Conservation (phyloP, 2,797 vertebrate species). For the Mastacembelus armatus region DNA sequence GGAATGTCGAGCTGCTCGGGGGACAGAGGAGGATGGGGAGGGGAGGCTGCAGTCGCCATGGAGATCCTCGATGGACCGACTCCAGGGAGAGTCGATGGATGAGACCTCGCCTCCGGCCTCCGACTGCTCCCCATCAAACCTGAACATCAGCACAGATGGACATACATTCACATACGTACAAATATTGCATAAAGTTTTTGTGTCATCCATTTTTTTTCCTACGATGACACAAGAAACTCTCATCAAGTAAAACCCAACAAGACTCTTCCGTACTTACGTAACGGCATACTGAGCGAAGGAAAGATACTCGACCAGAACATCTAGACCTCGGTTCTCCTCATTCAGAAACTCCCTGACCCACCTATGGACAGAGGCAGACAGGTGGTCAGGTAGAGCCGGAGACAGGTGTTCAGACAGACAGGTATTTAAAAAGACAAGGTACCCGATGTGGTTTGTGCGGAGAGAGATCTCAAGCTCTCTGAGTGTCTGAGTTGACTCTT, state of each 20-base stretch:
- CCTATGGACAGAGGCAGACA: slow-evolving; percentile 71
- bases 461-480: slow-evolving; percentile 98
- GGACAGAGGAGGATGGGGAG: slow-evolving; percentile 87
- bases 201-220: too few species aligned
- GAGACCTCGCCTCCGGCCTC: slow-evolving; percentile 88
- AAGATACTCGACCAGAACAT: slow-evolving; percentile 95
- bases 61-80: slow-evolving; percentile 95
- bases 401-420: neutral
- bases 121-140: slow-evolving; percentile 92
- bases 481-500: slow-evolving; percentile 96
- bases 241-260: too few species aligned
- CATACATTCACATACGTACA: neutral
- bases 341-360: slow-evolving; percentile 98
- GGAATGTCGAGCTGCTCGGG: slow-evolving; percentile 90
- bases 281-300: slow-evolving; percentile 97
- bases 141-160: slow-evolving; percentile 50
- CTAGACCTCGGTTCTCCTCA: slow-evolving; percentile 95
- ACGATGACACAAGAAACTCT: too few species aligned
- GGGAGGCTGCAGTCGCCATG: slow-evolving; percentile 93
- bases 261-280: slow-evolving; percentile 84
- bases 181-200: neutral
- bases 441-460: slow-evolving; percentile 98
- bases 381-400: neutral
- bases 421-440: slow-evolving; percentile 49
- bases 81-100: slow-evolving; percentile 95